These are phyloP conservation scores for Folsomia candida DNA, from an alignment of 2,888 invertebrate species.

Conservation along the genomic window DNA sequence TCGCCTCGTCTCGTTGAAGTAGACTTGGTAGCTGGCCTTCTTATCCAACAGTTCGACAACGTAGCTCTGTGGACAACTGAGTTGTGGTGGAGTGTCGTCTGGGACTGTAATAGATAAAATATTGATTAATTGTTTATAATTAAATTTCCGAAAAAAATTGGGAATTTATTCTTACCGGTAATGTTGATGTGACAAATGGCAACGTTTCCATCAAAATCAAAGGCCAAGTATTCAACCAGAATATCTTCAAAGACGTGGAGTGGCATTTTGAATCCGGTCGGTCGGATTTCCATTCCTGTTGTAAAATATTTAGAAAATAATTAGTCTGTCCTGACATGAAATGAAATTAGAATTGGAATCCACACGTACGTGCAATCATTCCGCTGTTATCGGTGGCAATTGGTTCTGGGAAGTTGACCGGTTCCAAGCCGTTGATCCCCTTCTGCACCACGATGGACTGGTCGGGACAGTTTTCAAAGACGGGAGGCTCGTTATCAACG, in stretches of 20 bases:
- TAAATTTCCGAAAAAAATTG: no score
- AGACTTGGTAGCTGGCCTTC: conserved; percentile 84
- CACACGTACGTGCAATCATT: conserved; percentile 87
- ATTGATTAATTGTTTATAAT: no score
- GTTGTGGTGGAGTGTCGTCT: conserved; percentile 83
- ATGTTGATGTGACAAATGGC: conserved; percentile 90
- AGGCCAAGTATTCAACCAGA: conserved; percentile 91
- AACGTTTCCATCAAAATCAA: conserved; percentile 95
- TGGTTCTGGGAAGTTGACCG: conserved; percentile 90
- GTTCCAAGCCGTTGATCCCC: conserved; percentile 80
- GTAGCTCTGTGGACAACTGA: conserved; percentile 90
- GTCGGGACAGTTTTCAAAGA: conserved; percentile 93
- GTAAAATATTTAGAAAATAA: no score
- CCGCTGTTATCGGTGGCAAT: conserved; percentile 94
- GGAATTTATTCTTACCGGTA: no score
- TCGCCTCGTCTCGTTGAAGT: conserved; percentile 83
- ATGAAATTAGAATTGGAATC: no score
- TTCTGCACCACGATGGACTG: conserved; percentile 86
- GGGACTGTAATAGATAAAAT: conserved; percentile 94
- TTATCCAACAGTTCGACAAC: conserved; percentile 86
- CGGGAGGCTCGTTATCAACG: conserved; percentile 93
- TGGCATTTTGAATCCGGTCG: conserved; percentile 85
- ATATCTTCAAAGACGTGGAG: conserved; percentile 84
- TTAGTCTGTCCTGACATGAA: no score
- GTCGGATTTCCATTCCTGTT: conserved; percentile 86